Base-by-base conservation (phyloP, 1,140 invertebrate genomes). In the Cardiocondyla obscurior region DNA sequence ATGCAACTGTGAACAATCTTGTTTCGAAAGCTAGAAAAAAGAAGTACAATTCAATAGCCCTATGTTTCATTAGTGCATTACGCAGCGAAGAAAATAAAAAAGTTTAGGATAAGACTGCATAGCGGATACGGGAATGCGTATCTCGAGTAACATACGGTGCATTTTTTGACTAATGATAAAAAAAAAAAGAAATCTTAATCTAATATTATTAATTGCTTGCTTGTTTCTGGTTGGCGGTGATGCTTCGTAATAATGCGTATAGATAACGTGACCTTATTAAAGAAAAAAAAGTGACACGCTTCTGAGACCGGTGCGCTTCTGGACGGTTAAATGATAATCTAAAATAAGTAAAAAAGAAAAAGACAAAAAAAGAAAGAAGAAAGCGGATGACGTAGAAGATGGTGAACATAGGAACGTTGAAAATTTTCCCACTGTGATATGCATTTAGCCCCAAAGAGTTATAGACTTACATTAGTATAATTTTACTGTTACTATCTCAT, bases 381-480 rank as follows among this genome's bases (percentile, higher is more conserved):
- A 79, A 79, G 62, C 22, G 44, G n/a, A 65, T 14, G 46, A 39
- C 16, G 46, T 39, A 58, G 57, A 62, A 53, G 46, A 55, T 3
- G 74, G 12, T 42, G 74, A 79, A 79, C 74, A 88, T 89, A 90
- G 87, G 62, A 91, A 90, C 69, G 89, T 92, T 89, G 85, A 91
- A 93, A 92, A 91, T 91, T 93, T 90, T 92, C 84, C 89, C 92
- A 93, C 93, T 94, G 93, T 94, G 93, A 94, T 94, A 94, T 90
- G 92, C 92, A 94, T 93, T 93, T 93, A 94, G 92, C 90, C 92
- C 93, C 93, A 94, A 94, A 94, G 93, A 94, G 86, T 79, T 93
- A 90, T 94, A 94, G 92, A 93, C 90, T 92, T 93, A 93, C 90
- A 94, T 93, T 92, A 93, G 91, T 94, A 93, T 93, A 93, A 93